Conservation (phyloP, 2,888 invertebrate species). For the Agrochola circellaris region DNA sequence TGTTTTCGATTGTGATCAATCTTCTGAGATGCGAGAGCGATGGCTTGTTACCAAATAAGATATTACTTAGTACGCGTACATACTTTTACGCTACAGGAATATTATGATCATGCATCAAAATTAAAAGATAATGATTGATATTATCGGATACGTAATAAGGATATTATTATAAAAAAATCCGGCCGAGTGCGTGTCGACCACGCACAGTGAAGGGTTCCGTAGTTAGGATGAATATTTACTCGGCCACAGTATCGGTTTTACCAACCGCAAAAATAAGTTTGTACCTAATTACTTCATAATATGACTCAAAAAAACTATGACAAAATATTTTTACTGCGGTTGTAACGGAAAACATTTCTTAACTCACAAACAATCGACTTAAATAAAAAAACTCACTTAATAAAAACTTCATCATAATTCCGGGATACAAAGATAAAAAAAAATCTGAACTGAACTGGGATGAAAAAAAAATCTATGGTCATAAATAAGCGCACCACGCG, state of each 20-base stretch:
- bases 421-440: no score
- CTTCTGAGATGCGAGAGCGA: conserved; percentile 16
- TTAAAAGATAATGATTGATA: conserved; percentile 20
- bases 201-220: background rate
- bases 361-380: no score
- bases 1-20: conserved; percentile 34
- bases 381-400: no score
- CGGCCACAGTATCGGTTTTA: background rate
- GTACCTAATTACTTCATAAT: no score
- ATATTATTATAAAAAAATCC: background rate
- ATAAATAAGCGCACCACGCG: no score
- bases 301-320: no score
- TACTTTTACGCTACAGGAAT: conserved; percentile 16
- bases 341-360: no score
- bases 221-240: background rate
- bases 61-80: conserved; percentile 13
- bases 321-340: no score
- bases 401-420: no score
- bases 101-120: conserved; percentile 38
- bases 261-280: background rate
- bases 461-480: no score
- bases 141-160: background rate
- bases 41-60: conserved; percentile 18
- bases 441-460: no score
- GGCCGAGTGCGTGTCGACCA: background rate